Conservation (phyloP, 2,113 vertebrate genomes). For the Hemichromis elongatus region DNA sequence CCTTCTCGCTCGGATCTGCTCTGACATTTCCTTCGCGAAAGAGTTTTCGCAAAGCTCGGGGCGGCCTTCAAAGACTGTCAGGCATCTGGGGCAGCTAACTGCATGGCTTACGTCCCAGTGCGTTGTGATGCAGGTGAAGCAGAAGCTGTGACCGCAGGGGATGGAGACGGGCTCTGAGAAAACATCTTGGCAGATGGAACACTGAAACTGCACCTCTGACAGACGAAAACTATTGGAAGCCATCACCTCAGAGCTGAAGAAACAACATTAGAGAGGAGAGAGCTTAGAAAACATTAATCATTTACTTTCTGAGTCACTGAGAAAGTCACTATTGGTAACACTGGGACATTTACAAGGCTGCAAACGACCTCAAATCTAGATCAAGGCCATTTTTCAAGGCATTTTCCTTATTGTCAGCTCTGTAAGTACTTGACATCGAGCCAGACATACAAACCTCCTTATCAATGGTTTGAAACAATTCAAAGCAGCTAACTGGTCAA, state of each 20-base stretch:
- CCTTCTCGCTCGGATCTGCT: slow-evolving; percentile 40
- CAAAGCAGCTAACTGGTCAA: background rate
- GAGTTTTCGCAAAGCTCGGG: slow-evolving; percentile 61
- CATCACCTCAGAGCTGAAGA: slow-evolving; percentile 32
- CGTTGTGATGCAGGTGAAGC: slow-evolving; percentile 55
- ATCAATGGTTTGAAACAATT: slow-evolving; percentile 6
- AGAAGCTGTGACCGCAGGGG: slow-evolving; percentile 73
- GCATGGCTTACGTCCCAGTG: slow-evolving; percentile 23
- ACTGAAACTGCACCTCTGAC: slow-evolving; percentile 60
- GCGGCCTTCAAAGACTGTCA: slow-evolving; percentile 8
- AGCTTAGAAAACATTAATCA: background rate
- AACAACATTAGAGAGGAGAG: background rate
- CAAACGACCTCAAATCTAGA: background rate
- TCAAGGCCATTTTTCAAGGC: background rate
- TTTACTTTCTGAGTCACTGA: background rate
- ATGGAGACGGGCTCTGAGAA: slow-evolving; percentile 65
- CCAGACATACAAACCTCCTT: background rate
- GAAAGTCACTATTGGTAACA: background rate
- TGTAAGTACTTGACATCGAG: background rate
- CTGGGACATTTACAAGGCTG: background rate
- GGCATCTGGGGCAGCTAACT: slow-evolving; percentile 54
- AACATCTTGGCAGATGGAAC: slow-evolving; percentile 60
- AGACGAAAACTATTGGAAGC: slow-evolving; percentile 11
- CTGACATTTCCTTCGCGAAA: slow-evolving; percentile 61
- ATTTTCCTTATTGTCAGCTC: fast-evolving